Evolutionary conservation across 2,113 vertebrate genomes (phyloP).

Genomic region (Tursiops truncatus): DNA sequence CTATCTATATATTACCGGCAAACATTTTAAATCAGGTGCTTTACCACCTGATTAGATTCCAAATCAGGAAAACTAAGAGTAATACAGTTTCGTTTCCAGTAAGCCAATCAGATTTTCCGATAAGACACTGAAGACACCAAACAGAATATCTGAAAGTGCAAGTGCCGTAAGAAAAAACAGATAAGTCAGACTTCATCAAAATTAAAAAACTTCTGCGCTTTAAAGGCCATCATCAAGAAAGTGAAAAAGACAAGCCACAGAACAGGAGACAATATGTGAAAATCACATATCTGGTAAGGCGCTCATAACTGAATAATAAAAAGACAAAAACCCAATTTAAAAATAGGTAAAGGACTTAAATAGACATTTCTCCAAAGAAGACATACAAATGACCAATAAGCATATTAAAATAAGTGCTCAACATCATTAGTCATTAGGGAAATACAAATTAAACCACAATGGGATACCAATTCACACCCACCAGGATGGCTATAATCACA

Average conservation of each 20-base stretch:
- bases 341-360: background rate
- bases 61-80: background rate
- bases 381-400: background rate
- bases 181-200: background rate
- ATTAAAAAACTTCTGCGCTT: background rate
- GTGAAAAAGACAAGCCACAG: background rate
- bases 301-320: background rate
- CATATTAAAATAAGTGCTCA: background rate
- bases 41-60: background rate
- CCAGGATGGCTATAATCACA: background rate
- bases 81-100: background rate
- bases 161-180: background rate
- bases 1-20: background rate
- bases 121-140: background rate
- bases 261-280: background rate
- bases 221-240: background rate
- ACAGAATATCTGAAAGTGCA: background rate
- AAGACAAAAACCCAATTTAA: background rate
- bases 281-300: background rate
- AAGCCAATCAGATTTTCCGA: background rate
- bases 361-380: background rate
- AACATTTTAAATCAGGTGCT: slow-evolving; percentile 9
- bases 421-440: background rate
- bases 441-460: background rate
- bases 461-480: background rate